phyloP scores from a whole-genome alignment of 2,888 invertebrate genomes.

The Steinernema carpocapsae region DNA sequence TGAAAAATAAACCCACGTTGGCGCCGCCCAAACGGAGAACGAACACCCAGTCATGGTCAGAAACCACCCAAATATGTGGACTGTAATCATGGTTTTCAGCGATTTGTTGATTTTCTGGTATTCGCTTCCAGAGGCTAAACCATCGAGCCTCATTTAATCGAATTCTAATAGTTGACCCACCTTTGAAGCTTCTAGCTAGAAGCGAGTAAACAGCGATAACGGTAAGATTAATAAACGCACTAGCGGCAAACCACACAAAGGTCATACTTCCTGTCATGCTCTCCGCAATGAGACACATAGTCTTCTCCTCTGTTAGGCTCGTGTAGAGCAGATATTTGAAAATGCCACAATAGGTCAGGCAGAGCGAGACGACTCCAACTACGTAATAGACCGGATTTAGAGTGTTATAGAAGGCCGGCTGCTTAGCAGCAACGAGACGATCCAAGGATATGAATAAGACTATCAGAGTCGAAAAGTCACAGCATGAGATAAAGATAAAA shows the following conservation, averaged over 20 bases:
- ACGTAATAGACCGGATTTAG: neutral
- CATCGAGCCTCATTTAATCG: too few relatives aligned
- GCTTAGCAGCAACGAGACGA: neutral
- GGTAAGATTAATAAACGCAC: neutral
- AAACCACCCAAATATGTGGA: conserved; percentile 13
- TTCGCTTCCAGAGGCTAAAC: neutral
- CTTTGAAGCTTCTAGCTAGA: neutral
- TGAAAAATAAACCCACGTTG: neutral
- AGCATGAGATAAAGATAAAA: neutral
- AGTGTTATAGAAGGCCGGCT: neutral
- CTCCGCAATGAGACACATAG: neutral
- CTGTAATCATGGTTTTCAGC: neutral
- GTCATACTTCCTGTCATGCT: neutral
- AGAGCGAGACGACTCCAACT: neutral
- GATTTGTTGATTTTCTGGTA: conserved; percentile 22
- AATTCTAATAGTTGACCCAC: neutral
- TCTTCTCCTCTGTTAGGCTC: neutral
- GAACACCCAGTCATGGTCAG: neutral
- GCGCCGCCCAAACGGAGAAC: neutral
- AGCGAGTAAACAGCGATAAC: neutral
- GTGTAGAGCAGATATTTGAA: neutral
- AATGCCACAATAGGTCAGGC: neutral
- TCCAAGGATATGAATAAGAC: conserved; percentile 18
- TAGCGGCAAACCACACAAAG: neutral
- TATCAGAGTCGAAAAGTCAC: neutral